These are phyloP conservation scores for Crocidura indochinensis DNA, from an alignment of 2,797 vertebrate genomes.

Conservation along the genomic window DNA sequence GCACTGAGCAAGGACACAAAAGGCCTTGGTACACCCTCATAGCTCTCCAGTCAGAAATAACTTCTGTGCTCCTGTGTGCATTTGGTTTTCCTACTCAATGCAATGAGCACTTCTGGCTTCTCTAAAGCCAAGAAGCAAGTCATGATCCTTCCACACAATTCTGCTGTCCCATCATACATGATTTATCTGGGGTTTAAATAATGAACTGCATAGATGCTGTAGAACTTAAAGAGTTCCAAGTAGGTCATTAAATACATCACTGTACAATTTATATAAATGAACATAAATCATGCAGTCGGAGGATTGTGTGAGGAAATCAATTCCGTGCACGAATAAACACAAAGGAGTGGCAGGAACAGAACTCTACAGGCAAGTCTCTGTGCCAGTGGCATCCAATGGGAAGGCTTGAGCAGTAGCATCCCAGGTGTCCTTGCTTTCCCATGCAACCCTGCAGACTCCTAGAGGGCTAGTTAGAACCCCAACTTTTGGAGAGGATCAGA, in stretches of 20 bases:
- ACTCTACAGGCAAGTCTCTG: constrained; percentile 34
- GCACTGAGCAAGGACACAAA: constrained; percentile 11
- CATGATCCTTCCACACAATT: constrained; percentile 47
- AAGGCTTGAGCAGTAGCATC: neutral
- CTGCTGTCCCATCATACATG: constrained; percentile 70
- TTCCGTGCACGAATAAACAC: constrained; percentile 75
- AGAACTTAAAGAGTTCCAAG: constrained; percentile 82
- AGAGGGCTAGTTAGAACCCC: neutral
- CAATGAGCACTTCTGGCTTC: constrained; percentile 46
- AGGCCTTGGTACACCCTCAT: neutral
- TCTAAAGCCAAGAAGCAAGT: constrained; percentile 7
- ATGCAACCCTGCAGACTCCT: neutral
- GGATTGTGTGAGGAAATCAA: constrained; percentile 80
- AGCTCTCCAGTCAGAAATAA: neutral
- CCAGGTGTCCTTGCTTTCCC: neutral
- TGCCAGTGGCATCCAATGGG: neutral
- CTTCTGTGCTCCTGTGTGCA: neutral
- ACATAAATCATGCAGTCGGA: constrained; percentile 78
- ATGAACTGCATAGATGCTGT: constrained; percentile 77
- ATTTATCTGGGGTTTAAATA: constrained; percentile 86
- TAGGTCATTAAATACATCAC: constrained; percentile 86
- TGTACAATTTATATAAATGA: constrained; percentile 86
- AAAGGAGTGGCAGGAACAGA: constrained; percentile 59
- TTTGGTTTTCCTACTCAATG: constrained; percentile 47
- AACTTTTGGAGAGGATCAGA: neutral